Evolutionary conservation across 2,888 invertebrate species (phyloP).

Genomic region (Hirtodrosophila duncani): DNA sequence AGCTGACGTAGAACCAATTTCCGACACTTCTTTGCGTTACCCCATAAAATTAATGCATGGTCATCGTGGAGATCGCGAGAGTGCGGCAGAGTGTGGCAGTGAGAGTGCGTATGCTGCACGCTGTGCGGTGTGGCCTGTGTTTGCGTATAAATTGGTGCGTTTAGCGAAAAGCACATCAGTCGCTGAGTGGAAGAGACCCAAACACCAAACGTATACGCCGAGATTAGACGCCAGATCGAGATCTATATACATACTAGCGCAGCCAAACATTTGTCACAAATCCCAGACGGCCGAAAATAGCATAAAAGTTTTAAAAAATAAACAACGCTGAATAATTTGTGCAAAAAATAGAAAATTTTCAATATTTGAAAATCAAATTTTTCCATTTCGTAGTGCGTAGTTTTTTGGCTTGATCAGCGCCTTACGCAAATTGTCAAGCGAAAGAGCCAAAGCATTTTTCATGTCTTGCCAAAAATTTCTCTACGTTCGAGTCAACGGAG

Average conservation of each 20-base stretch:
- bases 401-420: conserved; percentile 8
- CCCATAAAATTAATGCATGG: too few species aligned
- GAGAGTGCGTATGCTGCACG: conserved; percentile 33
- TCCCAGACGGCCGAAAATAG: conserved; percentile 27
- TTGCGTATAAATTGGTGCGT: conserved; percentile 61
- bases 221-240: too few species aligned
- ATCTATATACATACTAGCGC: too few species aligned
- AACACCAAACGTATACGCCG: too few species aligned
- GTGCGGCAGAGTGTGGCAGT: conserved; percentile 7
- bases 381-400: conserved; percentile 12
- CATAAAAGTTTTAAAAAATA: conserved; percentile 15
- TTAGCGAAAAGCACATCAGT: conserved; percentile 37
- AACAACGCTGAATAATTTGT: conserved; percentile 5
- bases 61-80: conserved; percentile 19
- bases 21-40: too few species aligned
- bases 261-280: conserved; percentile 24
- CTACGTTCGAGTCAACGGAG: conserved; percentile 33
- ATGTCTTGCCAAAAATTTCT: conserved; percentile 57
- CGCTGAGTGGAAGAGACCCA: conserved; percentile 41
- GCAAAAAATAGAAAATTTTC: conserved; percentile 25
- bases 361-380: conserved; percentile 8
- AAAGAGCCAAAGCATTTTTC: conserved; percentile 46
- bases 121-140: too few species aligned
- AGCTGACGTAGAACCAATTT: too few species aligned
- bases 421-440: conserved; percentile 42